Base-by-base conservation (phyloP, 2,797 vertebrate genomes). In the Xyrichtys novacula region DNA sequence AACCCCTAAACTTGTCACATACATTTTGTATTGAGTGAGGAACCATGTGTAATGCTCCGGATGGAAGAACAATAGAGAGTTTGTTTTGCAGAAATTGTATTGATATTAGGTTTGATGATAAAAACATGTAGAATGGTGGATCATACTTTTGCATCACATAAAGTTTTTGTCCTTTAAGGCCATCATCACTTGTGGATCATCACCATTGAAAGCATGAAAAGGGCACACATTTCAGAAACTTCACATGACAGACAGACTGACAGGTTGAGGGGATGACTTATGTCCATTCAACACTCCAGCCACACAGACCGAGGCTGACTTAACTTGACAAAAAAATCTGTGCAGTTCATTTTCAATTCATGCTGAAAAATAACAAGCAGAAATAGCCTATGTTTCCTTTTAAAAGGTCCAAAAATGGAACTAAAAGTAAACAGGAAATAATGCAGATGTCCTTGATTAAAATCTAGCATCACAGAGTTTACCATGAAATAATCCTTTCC, bases 391-490 rank as follows among this genome's bases (percentile, higher is more conserved):
- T 12, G 23, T 2, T 25, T 26, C 31, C 4, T 28, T 20, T 7
- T 1, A 29, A 48, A 15, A 15, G 2, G 3, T 25, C 29, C 29
- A 19, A 42, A 42, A 61, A 36, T 6, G 1, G 7, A 40, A 42
- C 9, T 11, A 2, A 34, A 48, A 42, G 40, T n/a, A 57, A 62
- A 36, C 43, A 50, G 26, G 36, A 56, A 63, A 20, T 12, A 12
- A 14, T 20, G 9, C 19, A 40, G 29, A 48, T 26, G 14, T 26
- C 55, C n/a, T 10, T 6, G 12, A 43, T 32, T 52, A 43, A 36
- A 10, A 12, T n/a, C 38, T 40, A 8, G 59, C 40, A 22, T 54
- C 16, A 32, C 9, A 32, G 11, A 36, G 15, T 59, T 52, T 15
- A 43, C 15, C 40, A 74, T 23, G 22, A 29, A 31, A 28, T 4